Base-by-base conservation (phyloP, 2,113 vertebrate species). In the Xiphophorus maculatus region DNA sequence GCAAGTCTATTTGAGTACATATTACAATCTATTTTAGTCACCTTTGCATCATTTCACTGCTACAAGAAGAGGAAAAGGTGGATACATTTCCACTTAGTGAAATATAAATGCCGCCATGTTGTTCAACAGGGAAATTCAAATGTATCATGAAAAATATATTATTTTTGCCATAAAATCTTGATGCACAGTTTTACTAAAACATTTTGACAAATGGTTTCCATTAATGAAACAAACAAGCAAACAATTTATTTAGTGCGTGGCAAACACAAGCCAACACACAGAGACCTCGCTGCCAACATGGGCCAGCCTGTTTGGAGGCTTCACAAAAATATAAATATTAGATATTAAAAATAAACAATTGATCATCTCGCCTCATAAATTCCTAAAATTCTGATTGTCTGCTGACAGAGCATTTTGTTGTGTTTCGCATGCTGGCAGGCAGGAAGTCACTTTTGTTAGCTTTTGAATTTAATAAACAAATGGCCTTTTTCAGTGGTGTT, bases 221-320 rank as follows among this genome's bases (percentile, higher is more conserved):
- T 94, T 94, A 93, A 94, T 93, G 92, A 94, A 94, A 93, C 93
- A 94, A 93, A 91, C 91, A 93, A 90, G 91, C 82, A 92, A 93
- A 93, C 91, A 91, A 88, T 77, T 54, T 85, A 77, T 84, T 88
- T 69, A 73, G 84, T 90, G 88, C 70, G 73, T 14, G 40, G 74
- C 68, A 88, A 88, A 81, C 85, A 90, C 76, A 82, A 92, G 89
- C 86, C 92, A 91, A 88, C 85, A 85, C 74, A 89, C 87, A 90
- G 87, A 81, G 87, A 81, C 88, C 92, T 78, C 81, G 76, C 86
- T 92, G 89, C 91, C 92, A 92, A 89, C 88, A 78, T 60, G 87
- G 90, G 87, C 83, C 84, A 69, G 87, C 82, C 85, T 91, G 89
- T 89, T 92, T 90, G 89, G 90, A 91, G 90, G 87, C 89, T 76